These are phyloP conservation scores for Ceratothoa steindachneri DNA, from an alignment of 2,888 invertebrate species.

Conservation along the genomic window DNA sequence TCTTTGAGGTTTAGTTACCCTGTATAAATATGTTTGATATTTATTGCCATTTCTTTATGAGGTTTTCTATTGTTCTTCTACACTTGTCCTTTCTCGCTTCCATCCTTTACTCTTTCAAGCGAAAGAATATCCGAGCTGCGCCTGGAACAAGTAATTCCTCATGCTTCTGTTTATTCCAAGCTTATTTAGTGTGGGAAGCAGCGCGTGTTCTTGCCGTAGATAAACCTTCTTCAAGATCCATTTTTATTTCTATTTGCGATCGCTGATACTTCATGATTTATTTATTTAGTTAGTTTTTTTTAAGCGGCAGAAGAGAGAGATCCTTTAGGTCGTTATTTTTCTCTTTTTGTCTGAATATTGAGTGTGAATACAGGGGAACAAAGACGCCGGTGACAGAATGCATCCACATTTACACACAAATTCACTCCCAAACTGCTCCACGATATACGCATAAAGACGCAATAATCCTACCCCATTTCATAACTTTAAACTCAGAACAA, in stretches of 20 bases:
- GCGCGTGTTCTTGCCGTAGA: not conserved
- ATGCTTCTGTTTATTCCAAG: not conserved
- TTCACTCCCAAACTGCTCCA: too few species aligned
- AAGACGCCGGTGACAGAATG: too few species aligned
- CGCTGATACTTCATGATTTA: conserved; percentile 6
- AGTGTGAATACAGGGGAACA: too few species aligned
- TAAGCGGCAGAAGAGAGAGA: not conserved
- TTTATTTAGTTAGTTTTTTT: not conserved
- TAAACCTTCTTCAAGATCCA: conserved; percentile 7
- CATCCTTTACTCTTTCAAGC: not conserved
- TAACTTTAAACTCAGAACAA: too few species aligned
- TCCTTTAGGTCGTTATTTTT: not conserved
- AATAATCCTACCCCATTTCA: too few species aligned
- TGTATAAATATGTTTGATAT: too few species aligned
- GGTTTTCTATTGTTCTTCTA: not conserved
- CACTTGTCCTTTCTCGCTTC: not conserved
- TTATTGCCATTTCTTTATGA: too few species aligned
- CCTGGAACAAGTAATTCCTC: not conserved
- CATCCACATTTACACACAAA: too few species aligned
- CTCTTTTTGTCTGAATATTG: not conserved
- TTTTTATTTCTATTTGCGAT: not conserved
- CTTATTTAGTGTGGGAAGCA: conserved; percentile 1
- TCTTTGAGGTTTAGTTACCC: too few species aligned
- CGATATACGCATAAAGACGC: too few species aligned
- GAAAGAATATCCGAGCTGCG: not conserved